Conservation (phyloP, 2,888 invertebrate genomes). For the Spilosoma lubricipeda region DNA sequence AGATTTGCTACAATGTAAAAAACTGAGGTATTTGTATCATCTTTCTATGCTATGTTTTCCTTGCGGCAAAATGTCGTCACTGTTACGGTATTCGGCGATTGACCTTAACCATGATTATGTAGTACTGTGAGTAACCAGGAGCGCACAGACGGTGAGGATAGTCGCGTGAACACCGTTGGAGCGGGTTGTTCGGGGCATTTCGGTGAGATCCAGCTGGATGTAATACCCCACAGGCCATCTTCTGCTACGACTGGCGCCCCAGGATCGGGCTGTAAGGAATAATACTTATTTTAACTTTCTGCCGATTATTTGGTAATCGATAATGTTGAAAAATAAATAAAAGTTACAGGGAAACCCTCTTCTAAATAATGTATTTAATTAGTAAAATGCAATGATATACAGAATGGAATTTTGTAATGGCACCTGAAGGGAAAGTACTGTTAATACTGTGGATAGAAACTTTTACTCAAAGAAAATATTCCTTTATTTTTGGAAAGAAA, state of each 20-base stretch:
- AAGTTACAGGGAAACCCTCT: too few species aligned
- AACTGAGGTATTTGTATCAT: constrained; percentile 10
- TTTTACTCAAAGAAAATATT: too few species aligned
- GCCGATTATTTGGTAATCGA: too few species aligned
- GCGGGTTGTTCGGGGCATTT: constrained; percentile 50
- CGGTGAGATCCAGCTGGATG: constrained; percentile 72
- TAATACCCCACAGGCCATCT: constrained; percentile 77
- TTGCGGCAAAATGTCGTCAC: constrained; percentile 45
- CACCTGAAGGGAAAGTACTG: too few species aligned
- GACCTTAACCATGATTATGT: constrained; percentile 35
- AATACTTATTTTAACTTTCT: background rate
- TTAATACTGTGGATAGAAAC: too few species aligned
- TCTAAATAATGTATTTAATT: too few species aligned
- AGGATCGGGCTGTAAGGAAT: constrained; percentile 67
- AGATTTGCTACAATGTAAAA: constrained; percentile 18
- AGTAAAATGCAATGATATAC: too few species aligned
- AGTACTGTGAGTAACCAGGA: constrained; percentile 63
- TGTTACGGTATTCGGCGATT: constrained; percentile 20
- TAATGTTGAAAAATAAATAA: too few species aligned
- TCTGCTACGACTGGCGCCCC: constrained; percentile 76
- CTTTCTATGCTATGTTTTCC: constrained; percentile 40
- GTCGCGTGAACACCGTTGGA: constrained; percentile 71
- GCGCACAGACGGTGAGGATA: constrained; percentile 57
- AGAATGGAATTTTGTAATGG: too few species aligned
- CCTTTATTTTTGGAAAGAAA: too few species aligned